Evolutionary conservation across 92 coral and sea anemone genomes (phyloP).

Genomic region (Plumapathes pennacea): DNA sequence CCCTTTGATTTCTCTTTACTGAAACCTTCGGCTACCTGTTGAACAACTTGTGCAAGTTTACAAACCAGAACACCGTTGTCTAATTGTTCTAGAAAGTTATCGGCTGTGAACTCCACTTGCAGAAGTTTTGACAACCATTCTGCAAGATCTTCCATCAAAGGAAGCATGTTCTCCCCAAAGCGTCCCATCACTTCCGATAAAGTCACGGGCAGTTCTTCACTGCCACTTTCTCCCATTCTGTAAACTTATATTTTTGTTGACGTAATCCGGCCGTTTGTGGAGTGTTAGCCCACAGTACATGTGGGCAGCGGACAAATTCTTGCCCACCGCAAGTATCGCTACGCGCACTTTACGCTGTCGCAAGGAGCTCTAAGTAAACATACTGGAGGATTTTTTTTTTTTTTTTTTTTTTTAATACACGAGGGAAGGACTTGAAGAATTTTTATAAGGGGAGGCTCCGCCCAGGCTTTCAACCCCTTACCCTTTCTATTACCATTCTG

Average conservation of each 20-base stretch:
- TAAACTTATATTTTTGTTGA: neutral
- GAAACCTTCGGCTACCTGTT: slow-evolving; percentile 72
- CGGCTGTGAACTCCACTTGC: slow-evolving; percentile 76
- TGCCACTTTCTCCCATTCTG: slow-evolving; percentile 16
- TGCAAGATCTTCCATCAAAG: slow-evolving; percentile 88
- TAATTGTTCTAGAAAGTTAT: slow-evolving; percentile 76
- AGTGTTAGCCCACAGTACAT: too few relatives aligned
- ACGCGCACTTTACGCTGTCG: too few relatives aligned
- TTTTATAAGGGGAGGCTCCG: too few relatives aligned
- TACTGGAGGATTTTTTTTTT: too few relatives aligned
- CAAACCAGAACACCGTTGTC: slow-evolving; percentile 92
- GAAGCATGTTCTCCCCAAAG: slow-evolving; percentile 74
- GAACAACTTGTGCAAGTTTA: slow-evolving; percentile 90
- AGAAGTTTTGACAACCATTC: slow-evolving; percentile 86
- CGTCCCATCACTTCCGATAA: slow-evolving; percentile 66
- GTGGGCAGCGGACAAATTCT: too few relatives aligned
- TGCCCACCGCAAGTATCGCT: too few relatives aligned
- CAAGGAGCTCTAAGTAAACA: too few relatives aligned
- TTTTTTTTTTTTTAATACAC: too few relatives aligned
- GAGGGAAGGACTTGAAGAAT: too few relatives aligned
- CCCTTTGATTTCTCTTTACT: slow-evolving; percentile 45
- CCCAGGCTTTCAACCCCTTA: too few relatives aligned
- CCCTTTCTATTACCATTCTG: too few relatives aligned
- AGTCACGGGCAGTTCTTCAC: slow-evolving; percentile 20
- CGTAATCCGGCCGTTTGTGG: neutral